A percentile compares a stretch with the other conserved stretches of the same genome.
Evolutionary conservation across 2,888 invertebrate species (phyloP).

Genomic region (Melipona beecheii): DNA sequence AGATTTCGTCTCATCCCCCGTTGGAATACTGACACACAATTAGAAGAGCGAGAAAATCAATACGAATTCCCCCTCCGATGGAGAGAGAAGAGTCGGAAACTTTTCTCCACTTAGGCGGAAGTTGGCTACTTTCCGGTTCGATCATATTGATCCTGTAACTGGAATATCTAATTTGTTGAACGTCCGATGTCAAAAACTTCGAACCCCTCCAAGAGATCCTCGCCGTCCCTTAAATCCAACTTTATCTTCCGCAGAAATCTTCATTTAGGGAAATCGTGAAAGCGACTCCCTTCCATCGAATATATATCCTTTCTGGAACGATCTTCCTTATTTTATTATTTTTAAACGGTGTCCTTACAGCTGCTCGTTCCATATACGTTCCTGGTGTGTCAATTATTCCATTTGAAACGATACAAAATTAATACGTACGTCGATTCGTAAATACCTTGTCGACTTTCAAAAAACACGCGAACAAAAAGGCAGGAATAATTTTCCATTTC

Average conservation of each 20-base stretch:
- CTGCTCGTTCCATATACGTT: neutral
- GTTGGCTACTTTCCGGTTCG: neutral
- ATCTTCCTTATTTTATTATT: too few relatives aligned
- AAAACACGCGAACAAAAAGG: too few relatives aligned
- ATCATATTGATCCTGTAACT: slow-evolving; percentile 12
- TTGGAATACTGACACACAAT: slow-evolving; percentile 14
- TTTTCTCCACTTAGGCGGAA: slow-evolving; percentile 16
- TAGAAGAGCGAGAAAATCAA: slow-evolving; percentile 20
- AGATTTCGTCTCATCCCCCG: neutral
- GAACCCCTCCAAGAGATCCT: neutral
- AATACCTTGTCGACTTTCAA: too few relatives aligned
- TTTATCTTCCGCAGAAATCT: neutral
- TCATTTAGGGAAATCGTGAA: neutral
- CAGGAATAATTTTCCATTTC: too few relatives aligned
- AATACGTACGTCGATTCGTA: too few relatives aligned
- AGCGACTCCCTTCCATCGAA: neutral
- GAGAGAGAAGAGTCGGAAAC: slow-evolving; percentile 10
- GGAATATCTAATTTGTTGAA: slow-evolving; percentile 14
- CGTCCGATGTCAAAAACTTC: slow-evolving; percentile 16
- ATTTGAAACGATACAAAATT: neutral
- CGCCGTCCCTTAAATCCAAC: neutral
- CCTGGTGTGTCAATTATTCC: neutral
- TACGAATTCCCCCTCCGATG: slow-evolving; percentile 5
- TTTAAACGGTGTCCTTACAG: too few relatives aligned
- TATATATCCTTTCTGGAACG: neutral